Evolutionary conservation across 2,888 invertebrate genomes (phyloP).

Genomic region (Epistrophe grossulariae): DNA sequence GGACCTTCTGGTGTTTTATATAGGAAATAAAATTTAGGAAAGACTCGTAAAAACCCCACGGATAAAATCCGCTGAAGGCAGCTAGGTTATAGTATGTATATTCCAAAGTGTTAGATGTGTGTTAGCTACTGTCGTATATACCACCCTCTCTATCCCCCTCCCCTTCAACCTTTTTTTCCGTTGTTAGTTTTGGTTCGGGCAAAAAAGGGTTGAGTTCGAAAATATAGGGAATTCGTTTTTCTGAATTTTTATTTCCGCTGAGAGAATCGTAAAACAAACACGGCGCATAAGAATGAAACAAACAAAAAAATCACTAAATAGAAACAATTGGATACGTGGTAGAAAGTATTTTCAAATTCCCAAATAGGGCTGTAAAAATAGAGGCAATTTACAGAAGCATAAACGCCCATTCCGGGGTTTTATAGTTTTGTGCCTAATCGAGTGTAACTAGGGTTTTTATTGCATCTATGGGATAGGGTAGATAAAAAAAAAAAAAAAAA

Average conservation of each 20-base stretch:
- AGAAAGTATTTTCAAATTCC: slow-evolving; percentile 60
- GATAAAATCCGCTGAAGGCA: slow-evolving; percentile 25
- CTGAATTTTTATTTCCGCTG: slow-evolving; percentile 52
- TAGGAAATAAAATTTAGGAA: slow-evolving; percentile 70
- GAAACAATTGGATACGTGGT: slow-evolving; percentile 69
- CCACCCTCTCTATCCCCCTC: slow-evolving; percentile 17
- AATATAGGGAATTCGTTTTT: slow-evolving; percentile 24
- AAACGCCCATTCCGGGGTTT: slow-evolving; percentile 70
- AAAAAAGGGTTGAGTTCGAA: slow-evolving; percentile 56
- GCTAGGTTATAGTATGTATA: not conserved
- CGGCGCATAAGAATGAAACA: not conserved
- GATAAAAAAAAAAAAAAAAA: not conserved
- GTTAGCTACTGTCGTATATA: slow-evolving; percentile 12
- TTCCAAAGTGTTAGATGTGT: slow-evolving; percentile 60
- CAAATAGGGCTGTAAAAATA: slow-evolving; percentile 64
- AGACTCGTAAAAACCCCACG: slow-evolving; percentile 64
- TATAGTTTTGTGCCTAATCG: slow-evolving; percentile 59
- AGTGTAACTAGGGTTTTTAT: slow-evolving; percentile 51
- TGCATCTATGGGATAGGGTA: not conserved
- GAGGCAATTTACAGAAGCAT: slow-evolving; percentile 70
- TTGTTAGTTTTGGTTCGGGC: not conserved
- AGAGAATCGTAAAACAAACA: slow-evolving; percentile 60
- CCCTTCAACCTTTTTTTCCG: too few species aligned
- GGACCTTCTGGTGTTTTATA: slow-evolving; percentile 65
- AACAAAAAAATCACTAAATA: slow-evolving; percentile 53